These are phyloP conservation scores for Cataglyphis cursor DNA, from an alignment of 2,888 invertebrate species.

Conservation along the genomic window DNA sequence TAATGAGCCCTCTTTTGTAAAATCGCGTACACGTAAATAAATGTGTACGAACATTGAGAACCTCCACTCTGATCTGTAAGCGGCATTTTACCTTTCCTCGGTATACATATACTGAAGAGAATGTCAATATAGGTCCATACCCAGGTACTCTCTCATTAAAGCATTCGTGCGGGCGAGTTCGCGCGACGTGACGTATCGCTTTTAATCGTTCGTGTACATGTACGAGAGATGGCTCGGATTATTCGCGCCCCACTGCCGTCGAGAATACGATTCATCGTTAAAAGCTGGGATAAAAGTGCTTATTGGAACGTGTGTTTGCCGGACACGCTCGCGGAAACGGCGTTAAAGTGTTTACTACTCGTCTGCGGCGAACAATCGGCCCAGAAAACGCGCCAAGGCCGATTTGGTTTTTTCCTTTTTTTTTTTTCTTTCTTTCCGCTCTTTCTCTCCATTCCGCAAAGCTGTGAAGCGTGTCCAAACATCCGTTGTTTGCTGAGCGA, in stretches of 20 bases:
- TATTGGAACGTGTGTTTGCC: constrained; percentile 59
- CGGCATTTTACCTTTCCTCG: constrained; percentile 20
- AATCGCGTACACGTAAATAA: constrained; percentile 63
- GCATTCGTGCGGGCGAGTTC: constrained; percentile 64
- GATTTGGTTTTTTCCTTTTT: constrained; percentile 19
- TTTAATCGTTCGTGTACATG: constrained; percentile 63
- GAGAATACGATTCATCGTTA: constrained; percentile 59
- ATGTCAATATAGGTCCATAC: constrained; percentile 67
- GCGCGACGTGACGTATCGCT: constrained; percentile 69
- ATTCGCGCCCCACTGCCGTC: constrained; percentile 45
- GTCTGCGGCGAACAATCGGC: constrained; percentile 39
- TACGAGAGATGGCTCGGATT: constrained; percentile 24
- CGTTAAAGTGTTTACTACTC: constrained; percentile 55
- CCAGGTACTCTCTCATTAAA: constrained; percentile 60
- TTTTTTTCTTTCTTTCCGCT: not conserved
- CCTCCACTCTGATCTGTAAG: constrained; percentile 54
- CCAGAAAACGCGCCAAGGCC: constrained; percentile 39
- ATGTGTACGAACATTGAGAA: constrained; percentile 54
- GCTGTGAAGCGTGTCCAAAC: constrained; percentile 35
- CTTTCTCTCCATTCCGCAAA: constrained; percentile 18
- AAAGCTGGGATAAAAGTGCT: constrained; percentile 61
- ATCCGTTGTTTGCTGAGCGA: constrained; percentile 35
- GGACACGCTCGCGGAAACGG: constrained; percentile 43
- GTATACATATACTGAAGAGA: constrained; percentile 17
- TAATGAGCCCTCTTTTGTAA: not conserved